Base-by-base conservation (phyloP, 2,113 vertebrate species). In the Paracanthobrama guichenoti region DNA sequence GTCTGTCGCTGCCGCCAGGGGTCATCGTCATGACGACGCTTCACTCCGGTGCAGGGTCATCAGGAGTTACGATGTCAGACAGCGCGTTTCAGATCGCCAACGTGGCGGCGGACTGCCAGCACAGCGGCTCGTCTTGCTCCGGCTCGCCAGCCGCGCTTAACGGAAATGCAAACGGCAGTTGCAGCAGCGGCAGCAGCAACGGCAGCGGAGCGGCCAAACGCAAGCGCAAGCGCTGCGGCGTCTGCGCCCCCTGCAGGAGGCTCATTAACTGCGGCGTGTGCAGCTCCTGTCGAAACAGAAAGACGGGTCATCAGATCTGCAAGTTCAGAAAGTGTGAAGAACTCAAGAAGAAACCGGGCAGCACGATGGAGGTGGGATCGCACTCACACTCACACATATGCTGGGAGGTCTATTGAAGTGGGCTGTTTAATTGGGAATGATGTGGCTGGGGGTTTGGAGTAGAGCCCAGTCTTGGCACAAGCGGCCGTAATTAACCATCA, bases 271-370 rank as follows among this genome's bases (percentile, higher is more conserved):
- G 97, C 81, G 97, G 97, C 79, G 97, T 98, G 82, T 98, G 97
- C 93, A 97, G 97, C 87, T 98, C 97, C 76, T 98, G 97, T 93
- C 94, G 97, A 90, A 98, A 98, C 95, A 94, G 97, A 93, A 98
- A 98, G 95, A 98, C 97, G 46, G 97, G 97, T 92, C 97, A 98
- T 91, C 97, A 98, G 95, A 98, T 98, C 96, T 98, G 97, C 95
- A 98, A 98, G 92, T 97, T 98, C 94, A 97, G 97, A 93, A 98
- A 98, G 94, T 98, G 97, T 71, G 97, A 98, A 80, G 97, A 98
- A 94, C 95, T 98, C 90, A 98, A 98, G 96, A 98, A 98, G 94
- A 98, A 98, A 86, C 97, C 97, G 12, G 97, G 96, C 89, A 94
- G 96, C 90, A 94, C 92, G 62, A 94, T 97, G 91, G 97, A 98